Base-by-base conservation (phyloP, 2,113 vertebrate species). In the Ochotona curzoniae region DNA sequence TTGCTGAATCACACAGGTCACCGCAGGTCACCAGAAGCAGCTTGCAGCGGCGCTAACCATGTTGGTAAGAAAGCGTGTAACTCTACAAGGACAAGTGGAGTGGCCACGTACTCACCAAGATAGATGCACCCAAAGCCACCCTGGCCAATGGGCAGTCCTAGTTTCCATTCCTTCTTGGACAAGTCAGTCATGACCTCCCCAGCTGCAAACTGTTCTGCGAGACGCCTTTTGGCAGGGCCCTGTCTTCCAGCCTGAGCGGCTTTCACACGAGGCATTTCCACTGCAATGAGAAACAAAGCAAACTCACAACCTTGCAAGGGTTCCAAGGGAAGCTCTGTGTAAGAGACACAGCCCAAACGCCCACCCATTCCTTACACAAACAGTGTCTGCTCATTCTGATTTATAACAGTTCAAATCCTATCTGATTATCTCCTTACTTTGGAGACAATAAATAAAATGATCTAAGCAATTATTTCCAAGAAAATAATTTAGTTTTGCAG, bases 91-190 rank as follows among this genome's bases (percentile, higher is more conserved):
- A 49, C 60, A 30, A 78, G 5, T 1, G 38, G 63, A 73, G n/a
- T 0, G 26, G 15, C 30, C 84, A 61, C 17, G 44, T 47, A 94
- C 97, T 98, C 98, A 99, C 99, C 99, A 81, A 99, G 96, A 96
- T 99, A 99, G 0, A 99, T 96, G 35, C 99, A 98, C 1, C 99
- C 99, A 88, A 99, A 99, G 64, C 99, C 99, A 7, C 99, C 99
- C 76, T 99, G 98, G 23, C 99, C 99, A 75, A 99, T 67, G 1
- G 99, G 98, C 12, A 78, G 63, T 2, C 99, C 99, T 63, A 99
- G 98, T 92, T 99, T 99, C 99, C 99, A 99, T 15, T 98, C 97
- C 95, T 99, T 99, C 96, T 98, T 99, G n/a, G 95, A 96, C 0
- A 98, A 98, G 96, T 99, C 99, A 4, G 97, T 99, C 75, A 99